Evolutionary conservation across 2,113 vertebrate genomes (phyloP).

Genomic region (Tragelaphus strepsiceros): DNA sequence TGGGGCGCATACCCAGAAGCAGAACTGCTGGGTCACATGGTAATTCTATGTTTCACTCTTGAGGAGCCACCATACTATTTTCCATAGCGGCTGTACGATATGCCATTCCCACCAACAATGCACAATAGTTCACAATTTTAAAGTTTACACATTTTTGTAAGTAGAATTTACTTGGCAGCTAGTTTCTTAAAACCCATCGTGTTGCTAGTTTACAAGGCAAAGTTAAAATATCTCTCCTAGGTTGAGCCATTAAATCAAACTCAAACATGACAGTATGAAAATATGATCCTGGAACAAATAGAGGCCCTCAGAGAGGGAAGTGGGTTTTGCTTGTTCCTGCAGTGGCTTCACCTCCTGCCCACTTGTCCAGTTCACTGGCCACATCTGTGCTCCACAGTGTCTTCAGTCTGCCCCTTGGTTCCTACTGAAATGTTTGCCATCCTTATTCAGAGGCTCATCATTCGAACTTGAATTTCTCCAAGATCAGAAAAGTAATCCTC

Average conservation of each 20-base stretch:
- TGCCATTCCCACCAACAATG: neutral
- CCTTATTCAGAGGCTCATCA: neutral
- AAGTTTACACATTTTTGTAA: neutral
- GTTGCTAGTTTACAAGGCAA: neutral
- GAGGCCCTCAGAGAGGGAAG: neutral
- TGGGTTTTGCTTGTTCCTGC: neutral
- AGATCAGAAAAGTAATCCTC: neutral
- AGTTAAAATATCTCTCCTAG: neutral
- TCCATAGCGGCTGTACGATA: neutral
- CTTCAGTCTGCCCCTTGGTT: neutral
- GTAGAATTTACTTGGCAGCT: neutral
- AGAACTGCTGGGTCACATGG: neutral
- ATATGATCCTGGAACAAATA: neutral
- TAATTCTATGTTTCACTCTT: neutral
- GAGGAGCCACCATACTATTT: neutral
- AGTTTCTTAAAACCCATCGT: neutral
- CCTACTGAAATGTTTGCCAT: neutral
- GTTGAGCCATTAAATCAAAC: neutral
- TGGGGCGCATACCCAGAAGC: neutral
- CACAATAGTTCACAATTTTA: neutral
- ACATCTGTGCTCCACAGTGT: rapidly evolving
- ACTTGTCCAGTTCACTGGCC: neutral
- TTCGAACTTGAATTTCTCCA: neutral
- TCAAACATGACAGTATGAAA: neutral
- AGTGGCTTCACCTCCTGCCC: neutral